These are phyloP conservation scores for Apodemia hepburni DNA, from an alignment of 2,888 invertebrate genomes.

Conservation along the genomic window DNA sequence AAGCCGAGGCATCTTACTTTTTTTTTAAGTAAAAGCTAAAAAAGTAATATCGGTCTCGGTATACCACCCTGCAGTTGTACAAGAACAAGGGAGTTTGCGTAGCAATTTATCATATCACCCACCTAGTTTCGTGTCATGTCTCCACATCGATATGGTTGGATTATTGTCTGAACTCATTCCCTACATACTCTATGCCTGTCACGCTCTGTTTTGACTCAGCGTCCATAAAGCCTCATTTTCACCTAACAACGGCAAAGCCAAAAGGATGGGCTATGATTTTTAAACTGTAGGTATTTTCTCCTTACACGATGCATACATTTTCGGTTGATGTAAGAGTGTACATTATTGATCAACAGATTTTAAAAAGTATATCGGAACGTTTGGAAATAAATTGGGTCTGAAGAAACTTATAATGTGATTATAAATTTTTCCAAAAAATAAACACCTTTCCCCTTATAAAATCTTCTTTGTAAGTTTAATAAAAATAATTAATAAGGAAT, in stretches of 20 bases:
- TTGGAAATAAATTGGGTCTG: too few relatives aligned
- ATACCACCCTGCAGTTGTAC: slow-evolving; percentile 6
- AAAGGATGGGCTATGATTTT: background rate
- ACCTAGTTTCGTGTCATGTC: slow-evolving; percentile 40
- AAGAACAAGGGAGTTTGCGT: slow-evolving; percentile 19
- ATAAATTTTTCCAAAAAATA: too few relatives aligned
- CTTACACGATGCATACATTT: background rate
- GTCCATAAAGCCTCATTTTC: slow-evolving; percentile 55
- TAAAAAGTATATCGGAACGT: too few relatives aligned
- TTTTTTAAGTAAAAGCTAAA: background rate
- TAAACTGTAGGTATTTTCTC: background rate
- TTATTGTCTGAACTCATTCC: slow-evolving; percentile 40
- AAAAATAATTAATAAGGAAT: too few relatives aligned
- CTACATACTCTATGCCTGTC: slow-evolving; percentile 48
- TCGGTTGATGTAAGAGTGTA: background rate
- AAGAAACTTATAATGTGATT: too few relatives aligned
- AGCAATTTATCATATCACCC: slow-evolving; percentile 29
- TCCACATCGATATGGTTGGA: slow-evolving; percentile 42
- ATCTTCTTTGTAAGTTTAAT: too few relatives aligned
- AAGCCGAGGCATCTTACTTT: background rate
- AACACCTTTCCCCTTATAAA: too few relatives aligned
- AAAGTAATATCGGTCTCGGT: background rate
- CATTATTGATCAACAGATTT: background rate
- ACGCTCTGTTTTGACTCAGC: slow-evolving; percentile 53
- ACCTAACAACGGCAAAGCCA: slow-evolving; percentile 23